Evolutionary conservation across 2,888 invertebrate genomes (phyloP), one percentile per base, ranked within the genome.

Genomic region (Sabatieria punctata): DNA sequence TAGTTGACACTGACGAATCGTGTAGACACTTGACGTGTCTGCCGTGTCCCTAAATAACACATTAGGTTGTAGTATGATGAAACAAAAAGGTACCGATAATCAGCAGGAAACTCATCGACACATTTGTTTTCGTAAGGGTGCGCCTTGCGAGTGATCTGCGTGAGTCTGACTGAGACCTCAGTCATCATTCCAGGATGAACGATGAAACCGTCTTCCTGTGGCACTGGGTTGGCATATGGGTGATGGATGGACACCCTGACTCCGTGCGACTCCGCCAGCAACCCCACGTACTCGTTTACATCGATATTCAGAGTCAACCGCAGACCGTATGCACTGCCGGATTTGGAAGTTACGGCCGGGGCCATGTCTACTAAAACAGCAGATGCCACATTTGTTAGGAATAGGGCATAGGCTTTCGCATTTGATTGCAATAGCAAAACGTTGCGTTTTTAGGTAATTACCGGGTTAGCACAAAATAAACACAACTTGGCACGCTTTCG

Each of bases 271-370:
- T 55, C 53, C 1, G 56, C 51, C 36, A 57, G 49, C 19, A 58
- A 45, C 23, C 54, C 55, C 19, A 59, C 30, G 47, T 58, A 59
- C 30, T 59, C 57, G 4, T 55, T 51, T 18, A 49, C 38, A 33
- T 57, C 52, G 21, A 59, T 52, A 41, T 56, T 54, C 30, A 59
- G 45, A 2, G 58, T 59, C 35, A 59, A 37, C 15, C 54, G 49
- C 11, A 59, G 50, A 18, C 59, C 59, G 52, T 41, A 40, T 11
- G 15, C 18, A 2, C 24, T 8, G 2, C 45, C 45, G 40, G 21
- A n/a, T n/a, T n/a, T n/a, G n/a, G n/a, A n/a, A n/a, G n/a, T n/a
- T n/a, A n/a, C n/a, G n/a, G n/a, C n/a, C n/a, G n/a, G n/a, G n/a
- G n/a, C n/a, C n/a, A n/a, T n/a, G n/a, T n/a, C n/a, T n/a, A n/a